A percentile compares a stretch with the other conserved stretches of the same genome.
Evolutionary conservation across 2,888 invertebrate species (phyloP).

Genomic region (Ophion ellenae): DNA sequence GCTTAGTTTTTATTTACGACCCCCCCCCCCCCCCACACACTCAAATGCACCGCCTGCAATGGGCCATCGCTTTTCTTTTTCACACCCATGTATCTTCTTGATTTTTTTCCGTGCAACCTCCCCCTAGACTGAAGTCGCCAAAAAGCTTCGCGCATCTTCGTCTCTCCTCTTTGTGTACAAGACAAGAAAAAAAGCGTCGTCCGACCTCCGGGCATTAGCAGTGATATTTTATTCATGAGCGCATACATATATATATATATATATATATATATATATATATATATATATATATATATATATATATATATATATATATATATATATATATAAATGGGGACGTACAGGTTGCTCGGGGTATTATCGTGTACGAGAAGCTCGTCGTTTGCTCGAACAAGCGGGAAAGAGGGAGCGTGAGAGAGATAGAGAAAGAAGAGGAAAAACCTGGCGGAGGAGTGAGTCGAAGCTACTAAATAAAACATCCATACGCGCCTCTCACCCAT

Average conservation of each 20-base stretch:
- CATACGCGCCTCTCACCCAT: constrained; percentile 80
- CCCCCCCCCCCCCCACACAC: constrained; percentile 70
- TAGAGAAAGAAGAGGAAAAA: constrained; percentile 48
- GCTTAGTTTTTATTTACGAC: constrained; percentile 76
- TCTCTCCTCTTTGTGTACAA: constrained; percentile 42
- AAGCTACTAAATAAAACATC: constrained; percentile 83
- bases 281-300: constrained; percentile 60
- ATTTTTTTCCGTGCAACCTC: constrained; percentile 31
- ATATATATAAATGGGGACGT: neutral
- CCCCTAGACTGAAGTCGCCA: constrained; percentile 16
- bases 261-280: neutral
- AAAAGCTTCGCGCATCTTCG: constrained; percentile 25
- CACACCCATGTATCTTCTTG: constrained; percentile 33
- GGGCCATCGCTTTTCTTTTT: constrained; percentile 73
- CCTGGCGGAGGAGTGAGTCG: constrained; percentile 63
- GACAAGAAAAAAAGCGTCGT: constrained; percentile 79
- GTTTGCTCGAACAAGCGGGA: constrained; percentile 38
- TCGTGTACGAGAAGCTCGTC: constrained; percentile 42
- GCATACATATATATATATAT: constrained; percentile 66
- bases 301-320: neutral
- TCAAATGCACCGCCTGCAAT: constrained; percentile 68
- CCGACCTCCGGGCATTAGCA: constrained; percentile 82
- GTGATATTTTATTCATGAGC: constrained; percentile 84
- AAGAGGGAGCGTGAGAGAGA: constrained; percentile 8
- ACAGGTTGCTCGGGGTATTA: constrained; percentile 17